Percentiles rank a stretch among this genome's conserved stretches.
Evolutionary conservation across 2,888 invertebrate species (phyloP).

Genomic region (Oxyteleia sp.): DNA sequence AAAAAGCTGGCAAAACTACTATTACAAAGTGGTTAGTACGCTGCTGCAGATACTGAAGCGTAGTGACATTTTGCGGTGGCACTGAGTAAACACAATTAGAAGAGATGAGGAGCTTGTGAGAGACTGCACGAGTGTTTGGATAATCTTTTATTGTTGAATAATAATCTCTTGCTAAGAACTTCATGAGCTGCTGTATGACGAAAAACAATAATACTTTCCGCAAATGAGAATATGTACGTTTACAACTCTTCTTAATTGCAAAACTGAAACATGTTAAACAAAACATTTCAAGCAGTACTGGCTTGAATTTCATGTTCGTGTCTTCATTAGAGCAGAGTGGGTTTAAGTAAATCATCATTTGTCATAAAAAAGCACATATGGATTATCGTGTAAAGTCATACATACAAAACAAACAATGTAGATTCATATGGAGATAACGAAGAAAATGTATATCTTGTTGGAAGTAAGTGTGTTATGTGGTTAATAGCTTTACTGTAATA

Average conservation of each 20-base stretch:
- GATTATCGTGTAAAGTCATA: too few relatives aligned
- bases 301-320: too few relatives aligned
- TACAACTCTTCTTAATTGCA: not conserved
- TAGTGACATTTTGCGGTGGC: constrained; percentile 32
- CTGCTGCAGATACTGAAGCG: constrained; percentile 13
- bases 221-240: constrained; percentile 6
- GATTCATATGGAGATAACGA: too few relatives aligned
- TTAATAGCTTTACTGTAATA: too few relatives aligned
- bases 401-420: too few relatives aligned
- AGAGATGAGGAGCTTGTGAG: constrained; percentile 31
- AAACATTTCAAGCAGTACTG: not conserved
- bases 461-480: too few relatives aligned
- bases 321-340: too few relatives aligned
- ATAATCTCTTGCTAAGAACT: constrained; percentile 36
- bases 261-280: not conserved
- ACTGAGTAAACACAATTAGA: constrained; percentile 33
- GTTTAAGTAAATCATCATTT: not conserved
- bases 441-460: too few relatives aligned
- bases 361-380: not conserved
- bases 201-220: constrained; percentile 19
- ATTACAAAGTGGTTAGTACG: constrained; percentile 26
- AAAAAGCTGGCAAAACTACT: constrained; percentile 18
- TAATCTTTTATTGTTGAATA: constrained; percentile 37
- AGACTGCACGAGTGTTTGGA: constrained; percentile 38
- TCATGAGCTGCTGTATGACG: constrained; percentile 9